These are phyloP conservation scores for Callitettix versicolor DNA, from an alignment of 1,140 invertebrate genomes.

Conservation along the genomic window DNA sequence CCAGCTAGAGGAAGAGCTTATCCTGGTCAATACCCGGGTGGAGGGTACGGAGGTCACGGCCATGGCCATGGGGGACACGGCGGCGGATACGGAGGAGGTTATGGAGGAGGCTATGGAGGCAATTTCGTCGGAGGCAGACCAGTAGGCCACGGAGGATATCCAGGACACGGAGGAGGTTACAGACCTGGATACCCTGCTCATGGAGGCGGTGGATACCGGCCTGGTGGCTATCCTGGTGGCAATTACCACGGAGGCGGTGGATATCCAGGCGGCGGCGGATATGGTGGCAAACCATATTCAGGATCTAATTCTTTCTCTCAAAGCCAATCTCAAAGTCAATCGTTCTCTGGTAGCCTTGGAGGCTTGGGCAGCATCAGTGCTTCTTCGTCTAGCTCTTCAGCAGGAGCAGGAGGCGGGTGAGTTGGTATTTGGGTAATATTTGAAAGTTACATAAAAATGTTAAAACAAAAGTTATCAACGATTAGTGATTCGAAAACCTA, in stretches of 20 bases:
- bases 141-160: background rate
- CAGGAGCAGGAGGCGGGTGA: too few species aligned
- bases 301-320: too few species aligned
- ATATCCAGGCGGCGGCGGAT: background rate
- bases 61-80: background rate
- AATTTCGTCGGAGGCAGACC: background rate
- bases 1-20: background rate
- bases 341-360: too few species aligned
- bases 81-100: constrained; percentile 8
- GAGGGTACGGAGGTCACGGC: constrained; percentile 4
- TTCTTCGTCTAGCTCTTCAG: too few species aligned
- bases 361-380: too few species aligned
- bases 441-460: too few species aligned
- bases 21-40: background rate
- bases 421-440: too few species aligned
- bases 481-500: too few species aligned
- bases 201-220: background rate
- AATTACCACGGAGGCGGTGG: constrained; percentile 1
- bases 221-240: background rate
- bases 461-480: too few species aligned
- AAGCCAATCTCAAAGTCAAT: too few species aligned
- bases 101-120: constrained; percentile 7
- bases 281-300: background rate
- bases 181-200: too few species aligned
- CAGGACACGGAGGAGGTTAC: background rate